These are phyloP conservation scores for Trachelipus rathkii DNA, from an alignment of 1,140 invertebrate genomes.

Conservation along the genomic window DNA sequence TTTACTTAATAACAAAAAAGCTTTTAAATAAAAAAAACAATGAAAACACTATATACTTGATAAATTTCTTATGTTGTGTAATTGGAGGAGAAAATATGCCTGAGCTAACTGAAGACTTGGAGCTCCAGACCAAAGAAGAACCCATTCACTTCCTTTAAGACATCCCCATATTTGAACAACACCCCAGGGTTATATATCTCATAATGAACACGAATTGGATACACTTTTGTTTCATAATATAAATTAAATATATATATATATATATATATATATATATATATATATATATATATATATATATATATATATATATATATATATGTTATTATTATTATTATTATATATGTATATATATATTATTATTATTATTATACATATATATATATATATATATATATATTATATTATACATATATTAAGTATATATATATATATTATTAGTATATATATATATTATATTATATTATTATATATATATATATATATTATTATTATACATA, in stretches of 20 bases:
- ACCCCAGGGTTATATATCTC: not conserved
- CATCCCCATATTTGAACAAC: not conserved
- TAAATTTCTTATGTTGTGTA: not conserved
- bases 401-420: too few species aligned
- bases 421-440: too few species aligned
- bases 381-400: too few species aligned
- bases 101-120: not conserved
- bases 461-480: too few species aligned
- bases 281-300: too few species aligned
- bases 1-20: not conserved
- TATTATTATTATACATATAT: too few species aligned
- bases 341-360: too few species aligned
- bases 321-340: too few species aligned
- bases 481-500: too few species aligned
- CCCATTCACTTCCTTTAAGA: not conserved
- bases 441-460: too few species aligned
- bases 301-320: too few species aligned
- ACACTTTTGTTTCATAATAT: not conserved
- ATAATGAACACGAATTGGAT: not conserved
- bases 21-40: not conserved
- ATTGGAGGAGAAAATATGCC: not conserved
- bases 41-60: not conserved
- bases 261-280: too few species aligned
- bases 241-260: not conserved
- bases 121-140: constrained; percentile 11